Evolutionary conservation across 2,113 vertebrate genomes (phyloP), one percentile per base, ranked within the genome.

Genomic region (Dicerorhinus sumatrensis): DNA sequence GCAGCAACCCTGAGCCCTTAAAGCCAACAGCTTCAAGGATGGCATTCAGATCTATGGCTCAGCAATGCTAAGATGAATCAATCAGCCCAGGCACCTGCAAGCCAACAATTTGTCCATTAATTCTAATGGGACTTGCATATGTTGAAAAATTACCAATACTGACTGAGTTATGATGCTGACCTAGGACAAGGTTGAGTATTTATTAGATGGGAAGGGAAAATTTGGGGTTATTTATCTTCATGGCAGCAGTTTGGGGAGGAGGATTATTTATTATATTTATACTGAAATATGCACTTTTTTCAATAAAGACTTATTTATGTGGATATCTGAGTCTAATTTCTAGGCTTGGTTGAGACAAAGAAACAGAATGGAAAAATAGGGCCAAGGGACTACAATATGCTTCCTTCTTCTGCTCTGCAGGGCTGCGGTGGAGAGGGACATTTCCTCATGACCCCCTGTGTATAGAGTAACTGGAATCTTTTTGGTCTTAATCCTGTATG

Each of bases 251-350:
- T 89, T 93, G 76, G 51, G 51, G 73, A 88, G 10, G 62, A 77
- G 60, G 33, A 76, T 87, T 98, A 98, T 98, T 98, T 98, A 98
- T 98, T 97, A 8, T 98, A 98, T 98, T 98, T 98, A 98, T 98
- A 82, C 54, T 92, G 20, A 97, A 89, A 89, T 96, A 89, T 97
- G 56, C 79, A 86, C 67, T 72, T 97, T 96, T 95, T 97, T 90
- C 91, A 98, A 98, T 98, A 98, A 98, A 98, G 58, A 93, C 33
- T 80, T 97, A 97, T 98, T 97, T 98, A 96, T 97, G 10, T 97
- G 87, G 7, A 91, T 84, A 76, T 76, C 48, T 82, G 56, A 63
- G 33, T 96, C 81, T 94, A 90, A 93, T 92, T 95, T 94, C 69
- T 86, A 93, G 73, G 36, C 31, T 69, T 31, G 54, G n/a, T 72